phyloP scores from a whole-genome alignment of 2,888 invertebrate genomes.

The Hetaerina titia region DNA sequence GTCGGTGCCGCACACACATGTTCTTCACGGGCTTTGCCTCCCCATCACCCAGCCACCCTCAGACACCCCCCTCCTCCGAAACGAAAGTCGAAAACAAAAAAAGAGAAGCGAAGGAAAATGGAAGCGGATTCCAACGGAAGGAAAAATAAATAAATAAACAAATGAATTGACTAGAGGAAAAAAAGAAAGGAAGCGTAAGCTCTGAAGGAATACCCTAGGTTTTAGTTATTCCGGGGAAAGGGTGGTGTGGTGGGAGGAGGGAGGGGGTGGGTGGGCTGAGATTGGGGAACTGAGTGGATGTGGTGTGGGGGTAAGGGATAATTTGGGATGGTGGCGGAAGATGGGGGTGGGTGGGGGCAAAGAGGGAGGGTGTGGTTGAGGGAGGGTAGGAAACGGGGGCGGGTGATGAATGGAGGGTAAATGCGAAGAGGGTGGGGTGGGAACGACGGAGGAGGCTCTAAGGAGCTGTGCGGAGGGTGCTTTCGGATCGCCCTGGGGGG shows the following conservation, averaged over 20 bases:
- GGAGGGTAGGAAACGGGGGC: background rate
- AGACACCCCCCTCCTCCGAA: background rate
- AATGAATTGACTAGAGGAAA: background rate
- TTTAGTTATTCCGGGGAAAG: background rate
- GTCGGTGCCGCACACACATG: too few relatives aligned
- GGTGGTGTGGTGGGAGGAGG: too few relatives aligned
- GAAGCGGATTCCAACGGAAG: background rate
- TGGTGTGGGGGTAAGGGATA: background rate
- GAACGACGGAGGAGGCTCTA: too few relatives aligned
- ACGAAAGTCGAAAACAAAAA: background rate
- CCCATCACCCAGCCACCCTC: background rate
- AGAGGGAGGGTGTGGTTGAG: background rate
- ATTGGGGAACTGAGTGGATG: too few relatives aligned
- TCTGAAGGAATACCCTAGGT: background rate
- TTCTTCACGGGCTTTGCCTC: too few relatives aligned
- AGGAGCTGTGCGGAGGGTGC: background rate
- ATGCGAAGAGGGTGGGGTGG: background rate
- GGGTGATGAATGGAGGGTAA: constrained; percentile 8
- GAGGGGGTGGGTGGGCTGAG: background rate
- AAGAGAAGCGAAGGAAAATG: background rate
- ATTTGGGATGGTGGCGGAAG: background rate
- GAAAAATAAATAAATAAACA: background rate
- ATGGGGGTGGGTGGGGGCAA: background rate
- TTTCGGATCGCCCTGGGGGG: background rate
- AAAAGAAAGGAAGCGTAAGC: background rate